Base-by-base conservation (phyloP, 2,888 invertebrate species). In the Apamea anceps region DNA sequence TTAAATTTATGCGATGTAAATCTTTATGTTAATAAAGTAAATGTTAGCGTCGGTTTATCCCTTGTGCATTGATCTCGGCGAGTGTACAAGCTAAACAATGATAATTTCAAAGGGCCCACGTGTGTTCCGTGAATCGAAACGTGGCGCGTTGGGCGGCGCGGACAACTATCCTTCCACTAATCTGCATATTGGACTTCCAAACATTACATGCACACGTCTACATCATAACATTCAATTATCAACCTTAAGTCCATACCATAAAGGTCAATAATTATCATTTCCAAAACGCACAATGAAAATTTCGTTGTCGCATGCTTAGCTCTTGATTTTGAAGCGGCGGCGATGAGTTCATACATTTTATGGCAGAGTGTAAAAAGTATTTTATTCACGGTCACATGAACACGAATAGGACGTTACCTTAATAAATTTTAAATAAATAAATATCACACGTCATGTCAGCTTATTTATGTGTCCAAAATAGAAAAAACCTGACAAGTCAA, bases 141-240 rank as follows among this genome's bases (percentile, higher is more conserved):
- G 81, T 79, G 25, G 85, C 86, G 72, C 74, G 84, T 78, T 89
- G 91, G 94, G 95, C 94, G 94, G 94, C 85, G 91, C 91, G 91
- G 93, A 94, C 94, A 93, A 94, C 94, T 94, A 95, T 94, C 93
- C 94, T 91, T 93, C 93, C 91, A 93, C 95, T 95, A 94, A 96
- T 96, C 95, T 96, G 93, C 96, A 96, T 96, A 95, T 94, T 93
- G 92, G 91, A 93, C 92, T 92, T 90, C 91, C 92, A 91, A 91
- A 92, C 91, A 90, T 90, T 90, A 90, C 87, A 89, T 89, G 87
- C 88, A 87, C 82, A 85, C 84, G 75, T 85, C 84, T 79, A 85
- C 86, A 85, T 80, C 70, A 84, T 85, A 79, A 57, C 79, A 86
- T 75, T 18, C 83, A 68, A 91, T 84, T 90, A 79, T 85, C 81